phyloP scores from a whole-genome alignment of 2,888 invertebrate species.

The Pachycephus smyrnensis region DNA sequence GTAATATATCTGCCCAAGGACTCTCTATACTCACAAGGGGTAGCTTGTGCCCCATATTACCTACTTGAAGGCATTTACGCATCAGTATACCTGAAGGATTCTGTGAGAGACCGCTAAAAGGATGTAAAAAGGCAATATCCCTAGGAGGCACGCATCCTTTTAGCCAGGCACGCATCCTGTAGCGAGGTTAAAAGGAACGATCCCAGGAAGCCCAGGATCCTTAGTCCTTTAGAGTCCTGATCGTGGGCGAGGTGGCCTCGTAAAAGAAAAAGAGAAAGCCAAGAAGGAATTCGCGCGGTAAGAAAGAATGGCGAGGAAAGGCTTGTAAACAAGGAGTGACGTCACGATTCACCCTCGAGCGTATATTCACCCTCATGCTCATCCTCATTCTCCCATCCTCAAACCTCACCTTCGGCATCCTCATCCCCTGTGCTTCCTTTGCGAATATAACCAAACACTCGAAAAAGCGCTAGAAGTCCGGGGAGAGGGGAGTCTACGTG shows the following conservation, averaged over 20 bases:
- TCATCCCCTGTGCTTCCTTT: not conserved
- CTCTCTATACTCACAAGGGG: not conserved
- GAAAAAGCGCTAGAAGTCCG: not conserved
- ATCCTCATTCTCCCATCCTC: not conserved
- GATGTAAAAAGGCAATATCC: slow-evolving; percentile 19
- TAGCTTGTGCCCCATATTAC: not conserved
- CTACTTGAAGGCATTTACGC: not conserved
- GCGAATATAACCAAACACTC: not conserved
- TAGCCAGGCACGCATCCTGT: not conserved
- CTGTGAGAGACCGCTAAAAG: slow-evolving; percentile 39
- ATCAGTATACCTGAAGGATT: slow-evolving; percentile 15
- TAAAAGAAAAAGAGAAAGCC: not conserved
- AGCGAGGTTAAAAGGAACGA: not conserved
- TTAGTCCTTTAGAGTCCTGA: not conserved
- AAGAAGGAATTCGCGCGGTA: not conserved
- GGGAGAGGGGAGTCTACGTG: not conserved
- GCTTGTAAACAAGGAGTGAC: not conserved
- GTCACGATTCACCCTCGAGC: not conserved
- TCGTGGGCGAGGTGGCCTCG: not conserved
- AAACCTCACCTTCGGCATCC: not conserved
- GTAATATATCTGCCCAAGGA: not conserved
- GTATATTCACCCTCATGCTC: not conserved
- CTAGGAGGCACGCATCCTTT: not conserved
- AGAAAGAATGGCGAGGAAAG: not conserved
- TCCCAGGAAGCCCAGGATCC: not conserved